Percentiles rank a stretch among this genome's conserved stretches.
Evolutionary conservation across 2,888 invertebrate species (phyloP).

Genomic region (Apamea anceps): DNA sequence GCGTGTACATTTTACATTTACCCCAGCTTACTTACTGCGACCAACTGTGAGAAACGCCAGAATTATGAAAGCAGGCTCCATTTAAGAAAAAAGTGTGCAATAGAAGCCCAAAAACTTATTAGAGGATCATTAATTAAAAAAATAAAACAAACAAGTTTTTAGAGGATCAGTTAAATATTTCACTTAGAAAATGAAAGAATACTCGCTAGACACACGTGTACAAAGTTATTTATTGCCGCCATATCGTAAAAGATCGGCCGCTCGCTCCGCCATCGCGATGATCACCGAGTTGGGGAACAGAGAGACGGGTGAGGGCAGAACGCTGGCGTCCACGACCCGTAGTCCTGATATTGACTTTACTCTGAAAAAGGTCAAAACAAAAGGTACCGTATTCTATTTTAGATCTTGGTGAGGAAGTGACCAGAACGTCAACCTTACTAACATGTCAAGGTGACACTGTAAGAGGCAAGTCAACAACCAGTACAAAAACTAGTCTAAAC

Average conservation of each 20-base stretch:
- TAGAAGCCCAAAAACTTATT: too few species aligned
- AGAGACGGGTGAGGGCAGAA: conserved; percentile 94
- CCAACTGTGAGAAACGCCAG: too few species aligned
- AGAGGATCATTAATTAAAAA: too few species aligned
- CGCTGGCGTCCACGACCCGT: conserved; percentile 95
- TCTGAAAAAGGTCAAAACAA: conserved; percentile 81
- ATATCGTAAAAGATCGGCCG: conserved; percentile 89
- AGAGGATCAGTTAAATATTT: too few species aligned
- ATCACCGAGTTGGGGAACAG: conserved; percentile 94
- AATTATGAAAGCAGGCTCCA: too few species aligned
- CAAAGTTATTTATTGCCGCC: conserved; percentile 37
- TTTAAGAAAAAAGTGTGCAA: too few species aligned
- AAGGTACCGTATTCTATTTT: background rate
- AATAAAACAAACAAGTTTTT: too few species aligned
- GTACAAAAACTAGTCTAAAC: background rate
- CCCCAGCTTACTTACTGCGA: too few species aligned
- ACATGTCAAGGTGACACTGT: background rate
- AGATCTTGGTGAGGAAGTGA: too few species aligned
- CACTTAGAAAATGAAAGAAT: background rate
- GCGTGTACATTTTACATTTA: too few species aligned
- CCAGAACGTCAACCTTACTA: background rate
- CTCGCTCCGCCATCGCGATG: conserved; percentile 92
- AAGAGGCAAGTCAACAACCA: background rate
- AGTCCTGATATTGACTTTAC: conserved; percentile 92
- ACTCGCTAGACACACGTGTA: background rate